Conservation (phyloP, 2,113 vertebrate species). For the Trinectes maculatus region DNA sequence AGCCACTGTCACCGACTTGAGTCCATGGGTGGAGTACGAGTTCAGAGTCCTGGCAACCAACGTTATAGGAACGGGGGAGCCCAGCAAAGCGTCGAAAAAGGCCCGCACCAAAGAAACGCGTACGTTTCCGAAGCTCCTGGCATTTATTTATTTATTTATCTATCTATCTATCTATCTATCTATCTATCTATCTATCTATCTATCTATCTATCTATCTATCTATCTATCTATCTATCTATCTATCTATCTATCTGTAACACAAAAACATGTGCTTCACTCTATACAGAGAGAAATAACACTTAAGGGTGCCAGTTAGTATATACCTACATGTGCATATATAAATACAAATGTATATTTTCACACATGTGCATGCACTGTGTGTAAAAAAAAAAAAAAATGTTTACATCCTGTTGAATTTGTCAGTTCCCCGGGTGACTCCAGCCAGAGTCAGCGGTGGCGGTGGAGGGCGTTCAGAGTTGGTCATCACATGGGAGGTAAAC, state of each 20-base stretch:
- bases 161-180: no score
- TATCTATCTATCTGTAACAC: no score
- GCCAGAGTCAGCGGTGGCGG: constrained; percentile 93
- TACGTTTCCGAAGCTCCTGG: constrained; percentile 72
- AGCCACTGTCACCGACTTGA: constrained; percentile 88
- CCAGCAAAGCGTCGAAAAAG: constrained; percentile 90
- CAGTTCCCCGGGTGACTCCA: constrained; percentile 92
- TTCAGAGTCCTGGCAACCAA: constrained; percentile 93
- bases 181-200: no score
- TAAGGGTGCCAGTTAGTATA: no score
- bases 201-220: no score
- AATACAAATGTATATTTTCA: neutral
- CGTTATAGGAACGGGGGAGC: constrained; percentile 92
- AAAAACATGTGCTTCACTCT: no score
- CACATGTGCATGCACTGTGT: neutral
- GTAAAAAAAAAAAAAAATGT: neutral
- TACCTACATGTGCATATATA: neutral
- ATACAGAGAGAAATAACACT: no score
- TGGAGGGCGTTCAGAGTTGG: constrained; percentile 92
- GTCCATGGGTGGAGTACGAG: constrained; percentile 96
- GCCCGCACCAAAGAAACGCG: constrained; percentile 90
- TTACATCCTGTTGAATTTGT: neutral
- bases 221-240: no score
- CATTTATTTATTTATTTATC: no score
- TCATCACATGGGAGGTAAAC: constrained; percentile 97